These are phyloP conservation scores for Battus philenor DNA, from an alignment of 1,140 invertebrate genomes.

Conservation along the genomic window DNA sequence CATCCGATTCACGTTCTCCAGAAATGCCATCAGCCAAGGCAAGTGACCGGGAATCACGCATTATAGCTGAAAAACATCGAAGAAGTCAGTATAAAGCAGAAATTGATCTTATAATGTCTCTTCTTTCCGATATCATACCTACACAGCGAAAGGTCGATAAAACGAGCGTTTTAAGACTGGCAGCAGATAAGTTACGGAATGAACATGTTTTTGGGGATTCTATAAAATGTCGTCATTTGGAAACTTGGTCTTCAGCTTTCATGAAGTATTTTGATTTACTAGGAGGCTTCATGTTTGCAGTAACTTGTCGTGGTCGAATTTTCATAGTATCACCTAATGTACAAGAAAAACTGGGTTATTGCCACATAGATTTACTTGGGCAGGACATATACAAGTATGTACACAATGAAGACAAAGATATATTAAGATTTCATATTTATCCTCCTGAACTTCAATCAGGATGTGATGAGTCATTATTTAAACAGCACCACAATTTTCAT, in stretches of 20 bases:
- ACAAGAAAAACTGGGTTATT: slow-evolving; percentile 89
- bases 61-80: slow-evolving; percentile 92
- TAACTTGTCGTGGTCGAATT: slow-evolving; percentile 89
- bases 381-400: slow-evolving; percentile 89
- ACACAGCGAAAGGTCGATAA: slow-evolving; percentile 92
- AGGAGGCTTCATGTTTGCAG: slow-evolving; percentile 86
- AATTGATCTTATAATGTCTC: slow-evolving; percentile 86
- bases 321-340: slow-evolving; percentile 91
- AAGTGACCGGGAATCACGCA: slow-evolving; percentile 84
- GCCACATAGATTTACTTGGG: slow-evolving; percentile 90
- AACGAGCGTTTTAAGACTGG: slow-evolving; percentile 90
- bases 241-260: slow-evolving; percentile 64
- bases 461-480: slow-evolving; percentile 48
- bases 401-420: slow-evolving; percentile 86
- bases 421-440: slow-evolving; percentile 84
- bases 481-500: slow-evolving; percentile 74
- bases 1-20: slow-evolving; percentile 57
- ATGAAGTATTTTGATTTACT: slow-evolving; percentile 77
- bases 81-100: slow-evolving; percentile 92
- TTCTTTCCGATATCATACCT: slow-evolving; percentile 89
- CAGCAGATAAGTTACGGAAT: slow-evolving; percentile 84
- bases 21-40: slow-evolving; percentile 48
- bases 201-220: slow-evolving; percentile 77
- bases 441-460: slow-evolving; percentile 70
- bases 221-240: slow-evolving; percentile 61